Conservation (phyloP, 1,140 invertebrate genomes). For the Aphidius ervi region DNA sequence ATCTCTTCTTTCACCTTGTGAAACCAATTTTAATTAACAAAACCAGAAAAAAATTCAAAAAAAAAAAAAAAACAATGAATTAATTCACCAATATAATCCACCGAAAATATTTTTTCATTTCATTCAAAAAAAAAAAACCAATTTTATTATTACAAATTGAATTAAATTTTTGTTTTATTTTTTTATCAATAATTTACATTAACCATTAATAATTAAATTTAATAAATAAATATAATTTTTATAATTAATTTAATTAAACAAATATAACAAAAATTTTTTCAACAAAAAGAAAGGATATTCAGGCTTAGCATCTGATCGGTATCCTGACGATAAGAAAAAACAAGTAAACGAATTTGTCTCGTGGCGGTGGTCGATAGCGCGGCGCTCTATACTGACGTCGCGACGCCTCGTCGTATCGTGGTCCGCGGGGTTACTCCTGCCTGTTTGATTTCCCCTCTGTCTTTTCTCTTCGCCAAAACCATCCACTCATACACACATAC, state of each 20-base stretch:
- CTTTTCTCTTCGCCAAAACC: constrained; percentile 9
- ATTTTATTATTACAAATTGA: neutral
- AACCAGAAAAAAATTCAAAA: neutral
- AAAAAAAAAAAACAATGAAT: neutral
- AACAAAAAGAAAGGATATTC: neutral
- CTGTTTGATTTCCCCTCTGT: constrained; percentile 18
- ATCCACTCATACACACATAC: neutral
- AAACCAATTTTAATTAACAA: neutral
- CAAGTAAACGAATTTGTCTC: constrained; percentile 29
- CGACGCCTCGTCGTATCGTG: constrained; percentile 46
- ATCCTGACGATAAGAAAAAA: neutral
- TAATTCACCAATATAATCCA: neutral
- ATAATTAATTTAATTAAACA: too few relatives aligned
- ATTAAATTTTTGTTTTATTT: too few relatives aligned
- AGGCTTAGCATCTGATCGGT: neutral
- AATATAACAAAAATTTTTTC: neutral
- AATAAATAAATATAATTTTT: too few relatives aligned
- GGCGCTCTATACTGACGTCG: constrained; percentile 49
- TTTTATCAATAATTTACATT: too few relatives aligned
- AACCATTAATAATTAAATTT: too few relatives aligned
- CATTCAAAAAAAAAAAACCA: neutral
- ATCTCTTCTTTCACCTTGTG: neutral
- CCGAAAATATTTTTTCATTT: neutral
- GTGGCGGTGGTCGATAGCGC: constrained; percentile 47
- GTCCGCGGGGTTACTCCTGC: constrained; percentile 33